A percentile compares a stretch with the other conserved stretches of the same genome.
Evolutionary conservation across 2,113 vertebrate genomes (phyloP).

Genomic region (Leptobrachium ailaonicum): DNA sequence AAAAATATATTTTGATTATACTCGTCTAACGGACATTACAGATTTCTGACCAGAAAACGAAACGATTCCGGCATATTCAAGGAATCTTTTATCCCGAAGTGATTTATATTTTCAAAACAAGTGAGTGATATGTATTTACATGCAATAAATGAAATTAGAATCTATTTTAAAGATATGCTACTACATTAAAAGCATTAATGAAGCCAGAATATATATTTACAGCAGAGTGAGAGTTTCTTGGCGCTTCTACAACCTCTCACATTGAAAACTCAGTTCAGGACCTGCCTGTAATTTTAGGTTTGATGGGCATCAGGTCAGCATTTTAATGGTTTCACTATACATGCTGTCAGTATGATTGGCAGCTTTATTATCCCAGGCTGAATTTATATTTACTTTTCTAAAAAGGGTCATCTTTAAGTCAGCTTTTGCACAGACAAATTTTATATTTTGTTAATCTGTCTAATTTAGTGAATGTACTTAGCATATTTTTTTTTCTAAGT

Average conservation of each 20-base stretch:
- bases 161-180: neutral
- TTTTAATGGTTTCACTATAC: conserved; percentile 48
- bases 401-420: conserved; percentile 47
- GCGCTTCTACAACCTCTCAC: conserved; percentile 44
- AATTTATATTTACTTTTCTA: conserved; percentile 49
- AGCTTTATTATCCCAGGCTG: conserved; percentile 43
- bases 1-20: no score
- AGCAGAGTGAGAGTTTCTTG: conserved; percentile 35
- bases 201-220: conserved; percentile 32
- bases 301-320: conserved; percentile 45
- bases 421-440: conserved; percentile 33
- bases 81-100: no score
- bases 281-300: conserved; percentile 49
- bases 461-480: conserved; percentile 32
- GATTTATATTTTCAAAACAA: no score
- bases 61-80: no score
- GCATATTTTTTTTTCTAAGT: neutral
- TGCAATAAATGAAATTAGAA: no score
- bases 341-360: conserved; percentile 47
- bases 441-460: conserved; percentile 43
- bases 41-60: no score
- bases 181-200: conserved; percentile 7
- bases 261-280: conserved; percentile 44
- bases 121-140: no score
- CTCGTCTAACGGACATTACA: no score